Conservation (phyloP, 2,797 vertebrate genomes). For the Parauchenoglanis ngamensis region DNA sequence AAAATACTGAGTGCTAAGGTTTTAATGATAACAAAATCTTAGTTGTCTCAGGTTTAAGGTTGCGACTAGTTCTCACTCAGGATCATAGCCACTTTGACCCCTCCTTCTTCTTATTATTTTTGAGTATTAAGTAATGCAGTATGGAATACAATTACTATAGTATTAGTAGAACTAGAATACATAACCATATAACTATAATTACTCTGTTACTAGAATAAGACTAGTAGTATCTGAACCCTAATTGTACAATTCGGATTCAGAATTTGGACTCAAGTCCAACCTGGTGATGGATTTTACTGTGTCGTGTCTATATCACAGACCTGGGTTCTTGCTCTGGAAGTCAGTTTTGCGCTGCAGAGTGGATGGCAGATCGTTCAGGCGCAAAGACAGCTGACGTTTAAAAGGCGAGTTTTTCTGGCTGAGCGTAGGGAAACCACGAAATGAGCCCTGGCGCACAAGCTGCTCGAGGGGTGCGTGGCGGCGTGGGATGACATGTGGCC, state of each 20-base stretch:
- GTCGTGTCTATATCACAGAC: slow-evolving; percentile 62
- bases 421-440: slow-evolving; percentile 88
- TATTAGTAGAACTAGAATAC: not conserved
- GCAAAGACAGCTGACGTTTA: slow-evolving; percentile 89
- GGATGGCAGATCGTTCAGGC: slow-evolving; percentile 91
- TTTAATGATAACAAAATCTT: not conserved
- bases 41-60: not conserved
- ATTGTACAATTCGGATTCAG: not conserved
- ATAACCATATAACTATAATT: not conserved
- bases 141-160: not conserved
- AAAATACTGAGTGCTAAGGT: not conserved
- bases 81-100: not conserved
- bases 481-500: slow-evolving; percentile 86
- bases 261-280: not conserved
- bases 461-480: slow-evolving; percentile 92
- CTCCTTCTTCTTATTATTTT: not conserved
- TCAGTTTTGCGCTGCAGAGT: slow-evolving; percentile 89
- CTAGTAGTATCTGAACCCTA: not conserved
- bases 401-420: slow-evolving; percentile 93
- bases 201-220: not conserved
- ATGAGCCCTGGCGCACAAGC: slow-evolving; percentile 91
- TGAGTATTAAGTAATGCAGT: not conserved
- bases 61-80: not conserved
- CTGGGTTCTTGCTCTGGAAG: slow-evolving; percentile 82
- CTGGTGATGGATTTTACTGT: not conserved